Base-by-base conservation (phyloP, 2,797 vertebrate genomes). In the Euphonia xanthogaster region DNA sequence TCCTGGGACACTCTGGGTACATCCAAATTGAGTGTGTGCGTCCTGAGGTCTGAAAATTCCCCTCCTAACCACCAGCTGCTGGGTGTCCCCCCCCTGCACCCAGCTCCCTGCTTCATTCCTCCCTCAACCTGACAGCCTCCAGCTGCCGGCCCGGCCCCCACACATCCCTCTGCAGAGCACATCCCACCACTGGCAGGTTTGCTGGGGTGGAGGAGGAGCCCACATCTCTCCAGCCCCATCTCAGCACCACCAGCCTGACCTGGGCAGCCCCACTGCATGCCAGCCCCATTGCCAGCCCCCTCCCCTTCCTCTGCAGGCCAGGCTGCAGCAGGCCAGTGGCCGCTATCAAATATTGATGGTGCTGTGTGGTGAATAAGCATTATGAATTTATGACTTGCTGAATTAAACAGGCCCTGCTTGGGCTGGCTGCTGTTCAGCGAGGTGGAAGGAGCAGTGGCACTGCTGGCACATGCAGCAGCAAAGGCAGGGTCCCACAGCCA, bases 341-440 rank as follows among this genome's bases (percentile, higher is more conserved):
- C 23, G 0, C 80, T 31, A 96, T 96, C 91, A 94, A 96, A 94
- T 93, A 95, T 95, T 95, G 81, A 96, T 96, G 72, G 86, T 1
- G 4, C 91, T 86, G 81, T 6, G 14, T 61, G 90, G 93, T 93
- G 96, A 94, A 95, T 89, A 77, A 93, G 75, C 94, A 96, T 96
- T 97, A 96, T 53, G 68, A 96, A 97, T 97, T 96, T 90, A 96
- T 96, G 96, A 94, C 81, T 61, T 45, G 71, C 88, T 92, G 94
- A 94, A 94, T 92, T 95, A 94, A 96, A 90, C 35, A 93, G 86
- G 78, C 77, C 68, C 37, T 13, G 45, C 62, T 68, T 2, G 1
- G 73, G 70, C 92, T 14, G 42, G 80, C 82, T 92, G 90, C 61
- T 12, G 10, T 21, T 67, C 11, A 0, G 53, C 0, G 30, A 93